A percentile compares a stretch with the other conserved stretches of the same genome.
Evolutionary conservation across 2,797 vertebrate species (phyloP).

Genomic region (Darevskia nairensis): DNA sequence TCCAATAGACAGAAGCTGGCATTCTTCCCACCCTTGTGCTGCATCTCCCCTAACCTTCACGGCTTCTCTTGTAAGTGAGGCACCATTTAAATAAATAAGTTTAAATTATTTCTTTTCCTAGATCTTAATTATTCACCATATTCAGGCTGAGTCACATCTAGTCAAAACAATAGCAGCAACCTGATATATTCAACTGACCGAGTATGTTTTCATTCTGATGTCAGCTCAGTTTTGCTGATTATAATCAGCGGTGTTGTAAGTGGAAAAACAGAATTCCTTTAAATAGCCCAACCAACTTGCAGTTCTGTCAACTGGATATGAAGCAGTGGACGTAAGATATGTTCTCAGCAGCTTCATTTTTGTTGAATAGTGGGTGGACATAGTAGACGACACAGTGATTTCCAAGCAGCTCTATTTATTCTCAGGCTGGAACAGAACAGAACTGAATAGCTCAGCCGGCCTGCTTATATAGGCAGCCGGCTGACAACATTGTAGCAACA

Average conservation of each 20-base stretch:
- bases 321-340: not conserved
- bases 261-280: constrained; percentile 18
- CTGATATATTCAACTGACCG: rapidly evolving
- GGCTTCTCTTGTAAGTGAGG: not conserved
- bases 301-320: not conserved
- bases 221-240: constrained; percentile 14
- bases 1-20: not conserved
- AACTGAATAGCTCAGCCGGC: no score
- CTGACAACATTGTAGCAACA: no score
- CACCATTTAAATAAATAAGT: not conserved
- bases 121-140: not conserved
- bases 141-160: not conserved
- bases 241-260: not conserved
- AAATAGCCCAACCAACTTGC: not conserved
- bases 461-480: no score
- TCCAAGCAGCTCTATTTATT: no score
- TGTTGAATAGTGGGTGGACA: no score
- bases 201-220: constrained; percentile 40
- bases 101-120: not conserved
- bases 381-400: no score
- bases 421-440: no score
- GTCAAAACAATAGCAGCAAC: constrained; percentile 23
- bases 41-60: not conserved
- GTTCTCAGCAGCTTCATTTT: not conserved
- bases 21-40: not conserved